Conservation (phyloP, 2,113 vertebrate genomes). For the Psilopogon haemacephalus region DNA sequence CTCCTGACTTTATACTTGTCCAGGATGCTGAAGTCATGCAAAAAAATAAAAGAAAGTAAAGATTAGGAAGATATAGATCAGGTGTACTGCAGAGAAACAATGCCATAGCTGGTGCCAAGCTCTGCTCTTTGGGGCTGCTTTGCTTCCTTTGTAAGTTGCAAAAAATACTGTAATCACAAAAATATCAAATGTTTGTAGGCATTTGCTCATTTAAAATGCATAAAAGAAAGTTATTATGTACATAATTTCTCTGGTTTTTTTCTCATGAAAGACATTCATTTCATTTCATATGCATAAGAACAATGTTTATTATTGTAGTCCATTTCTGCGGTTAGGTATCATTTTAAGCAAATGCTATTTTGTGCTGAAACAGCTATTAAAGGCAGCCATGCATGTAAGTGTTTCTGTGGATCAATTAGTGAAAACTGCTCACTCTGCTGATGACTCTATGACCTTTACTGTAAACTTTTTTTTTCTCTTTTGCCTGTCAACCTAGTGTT, state of each 20-base stretch:
- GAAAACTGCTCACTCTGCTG: background rate
- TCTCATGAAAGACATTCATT: background rate
- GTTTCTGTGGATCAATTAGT: slow-evolving; percentile 56
- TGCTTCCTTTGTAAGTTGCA: background rate
- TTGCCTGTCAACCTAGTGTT: background rate
- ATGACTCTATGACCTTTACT: slow-evolving; percentile 20
- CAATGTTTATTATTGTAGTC: slow-evolving; percentile 16
- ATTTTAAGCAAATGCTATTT: slow-evolving; percentile 60
- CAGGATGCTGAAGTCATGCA: background rate
- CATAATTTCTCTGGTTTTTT: background rate
- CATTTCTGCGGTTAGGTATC: slow-evolving; percentile 14
- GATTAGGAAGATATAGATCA: background rate
- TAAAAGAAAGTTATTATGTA: background rate
- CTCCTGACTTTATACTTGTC: background rate
- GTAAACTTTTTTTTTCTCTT: background rate
- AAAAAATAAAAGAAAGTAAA: background rate
- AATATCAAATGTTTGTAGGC: background rate
- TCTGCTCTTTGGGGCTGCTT: background rate
- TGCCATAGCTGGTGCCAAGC: accelerated
- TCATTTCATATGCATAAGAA: background rate
- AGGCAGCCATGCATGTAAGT: slow-evolving; percentile 39
- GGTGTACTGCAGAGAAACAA: background rate
- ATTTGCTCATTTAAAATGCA: background rate
- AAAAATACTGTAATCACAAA: background rate
- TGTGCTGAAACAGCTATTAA: slow-evolving; percentile 42